These are phyloP conservation scores for Polymixis flavicincta DNA, from an alignment of 2,888 invertebrate species.

Conservation along the genomic window DNA sequence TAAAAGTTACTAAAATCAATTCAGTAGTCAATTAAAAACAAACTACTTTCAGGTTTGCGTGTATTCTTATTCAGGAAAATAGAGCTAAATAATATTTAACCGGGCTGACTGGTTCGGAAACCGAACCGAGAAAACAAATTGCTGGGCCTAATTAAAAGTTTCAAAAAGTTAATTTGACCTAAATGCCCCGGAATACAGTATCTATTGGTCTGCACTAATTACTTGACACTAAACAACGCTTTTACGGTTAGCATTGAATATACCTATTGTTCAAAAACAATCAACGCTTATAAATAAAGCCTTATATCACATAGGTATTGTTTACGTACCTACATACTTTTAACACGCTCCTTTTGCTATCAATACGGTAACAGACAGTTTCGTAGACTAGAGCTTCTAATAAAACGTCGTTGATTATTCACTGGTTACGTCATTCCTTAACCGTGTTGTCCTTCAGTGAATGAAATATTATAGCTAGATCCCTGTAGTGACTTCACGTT, in stretches of 20 bases:
- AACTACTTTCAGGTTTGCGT: no score
- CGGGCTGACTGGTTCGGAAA: background rate
- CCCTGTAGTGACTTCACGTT: conserved; percentile 28
- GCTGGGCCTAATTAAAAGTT: background rate
- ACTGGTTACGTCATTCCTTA: conserved; percentile 60
- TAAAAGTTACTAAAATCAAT: no score
- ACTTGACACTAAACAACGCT: background rate
- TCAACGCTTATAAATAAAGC: background rate
- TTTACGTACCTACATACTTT: conserved; percentile 26
- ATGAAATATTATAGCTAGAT: conserved; percentile 20
- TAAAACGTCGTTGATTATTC: conserved; percentile 55
- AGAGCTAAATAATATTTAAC: background rate
- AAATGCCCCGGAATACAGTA: background rate
- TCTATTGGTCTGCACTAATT: background rate
- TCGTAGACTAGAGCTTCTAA: conserved; percentile 27
- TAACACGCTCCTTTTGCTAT: conserved; percentile 28
- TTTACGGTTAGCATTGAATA: no score
- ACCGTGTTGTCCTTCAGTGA: conserved; percentile 37
- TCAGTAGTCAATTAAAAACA: no score
- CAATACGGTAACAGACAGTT: conserved; percentile 21
- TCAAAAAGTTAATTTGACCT: background rate
- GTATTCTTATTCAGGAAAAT: background rate
- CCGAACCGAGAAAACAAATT: background rate
- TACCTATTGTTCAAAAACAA: background rate
- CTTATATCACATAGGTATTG: background rate